A percentile compares a stretch with the other conserved stretches of the same genome.
Evolutionary conservation across 2,888 invertebrate species (phyloP).

Genomic region (Drosophila fulvimacula): DNA sequence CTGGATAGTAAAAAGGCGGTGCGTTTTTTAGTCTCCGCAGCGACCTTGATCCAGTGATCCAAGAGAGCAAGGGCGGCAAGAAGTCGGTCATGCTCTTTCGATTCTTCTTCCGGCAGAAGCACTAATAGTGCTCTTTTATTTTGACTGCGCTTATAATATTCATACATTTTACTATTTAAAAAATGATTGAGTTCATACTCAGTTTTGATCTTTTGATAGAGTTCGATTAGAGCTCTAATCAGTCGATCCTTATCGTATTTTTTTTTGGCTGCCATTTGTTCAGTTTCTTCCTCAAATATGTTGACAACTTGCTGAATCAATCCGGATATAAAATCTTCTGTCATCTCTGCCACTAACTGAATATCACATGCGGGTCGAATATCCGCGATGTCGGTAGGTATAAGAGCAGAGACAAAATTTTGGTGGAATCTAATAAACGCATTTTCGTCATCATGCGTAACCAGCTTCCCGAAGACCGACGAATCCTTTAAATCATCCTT

Average conservation of each 20-base stretch:
- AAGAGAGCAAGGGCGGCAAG: constrained; percentile 34
- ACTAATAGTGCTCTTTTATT: constrained; percentile 53
- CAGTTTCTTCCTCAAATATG: constrained; percentile 37
- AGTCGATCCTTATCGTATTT: constrained; percentile 63
- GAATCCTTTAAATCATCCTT: accelerated
- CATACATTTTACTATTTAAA: constrained; percentile 64
- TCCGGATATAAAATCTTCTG: constrained; percentile 42
- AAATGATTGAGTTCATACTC: constrained; percentile 28
- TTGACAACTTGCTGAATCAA: constrained; percentile 49
- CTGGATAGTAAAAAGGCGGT: constrained; percentile 22
- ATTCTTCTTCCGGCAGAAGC: not conserved
- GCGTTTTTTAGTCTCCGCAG: constrained; percentile 28
- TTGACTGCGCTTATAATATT: constrained; percentile 73
- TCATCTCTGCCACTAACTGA: too few relatives aligned
- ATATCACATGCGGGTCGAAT: too few relatives aligned
- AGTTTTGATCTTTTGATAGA: not conserved
- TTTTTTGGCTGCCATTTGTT: not conserved
- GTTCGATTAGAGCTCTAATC: constrained; percentile 1
- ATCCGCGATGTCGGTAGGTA: too few relatives aligned
- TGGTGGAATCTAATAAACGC: not conserved
- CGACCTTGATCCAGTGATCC: constrained; percentile 47
- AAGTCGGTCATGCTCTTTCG: constrained; percentile 31
- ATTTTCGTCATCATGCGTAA: not conserved
- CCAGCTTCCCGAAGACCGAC: not conserved
- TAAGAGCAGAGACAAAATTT: not conserved